Base-by-base conservation (phyloP, 2,797 vertebrate species). In the Emys orbicularis region DNA sequence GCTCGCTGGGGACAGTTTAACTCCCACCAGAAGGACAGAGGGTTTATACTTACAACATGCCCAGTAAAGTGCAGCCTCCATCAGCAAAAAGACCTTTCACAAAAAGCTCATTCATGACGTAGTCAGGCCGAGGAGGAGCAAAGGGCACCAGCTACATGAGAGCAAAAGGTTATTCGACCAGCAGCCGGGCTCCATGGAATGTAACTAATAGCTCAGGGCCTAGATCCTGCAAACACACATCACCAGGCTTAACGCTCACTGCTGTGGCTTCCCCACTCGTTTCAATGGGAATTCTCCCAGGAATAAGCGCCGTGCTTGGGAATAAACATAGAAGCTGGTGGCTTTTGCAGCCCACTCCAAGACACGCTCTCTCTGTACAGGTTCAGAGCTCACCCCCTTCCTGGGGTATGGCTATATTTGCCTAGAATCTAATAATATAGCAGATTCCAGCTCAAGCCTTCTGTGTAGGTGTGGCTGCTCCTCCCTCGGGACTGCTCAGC, bases 111-210 rank as follows among this genome's bases (percentile, higher is more conserved):
- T 54, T 94, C 68, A 96, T 90, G 56, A 92, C 93, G 8, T 96
- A 86, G 31, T 95, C 84, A 50, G 97, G 54, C 79, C 91, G 93
- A 53, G 96, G 97, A 37, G 97, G 97, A 76, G 90, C 95, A 82
- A 98, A 97, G 9, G 68, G 96, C 87, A 98, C 94, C 61, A 98
- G 79, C 98, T 98, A 90, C 77, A 91, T 81, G 90, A 89, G 79
- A 97, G 93, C 76, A 92, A 31, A 93, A 54, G 50, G 47, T 79
- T 34, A 54, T 50, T 86, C 21, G 59, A 31, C 12, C 57, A 47
- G 13, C 18, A 79, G 34, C 49, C 19, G 7, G 65, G 47, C 49
- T 52, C 57, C 18, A 7, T 31, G n/a, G 57, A 37, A 3, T 2
- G 18, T 41, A 29, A 77, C n/a, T 52, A 0, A 23, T n/a, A 91